Base-by-base conservation (phyloP, 2,888 invertebrate species). In the Apamea monoglypha region DNA sequence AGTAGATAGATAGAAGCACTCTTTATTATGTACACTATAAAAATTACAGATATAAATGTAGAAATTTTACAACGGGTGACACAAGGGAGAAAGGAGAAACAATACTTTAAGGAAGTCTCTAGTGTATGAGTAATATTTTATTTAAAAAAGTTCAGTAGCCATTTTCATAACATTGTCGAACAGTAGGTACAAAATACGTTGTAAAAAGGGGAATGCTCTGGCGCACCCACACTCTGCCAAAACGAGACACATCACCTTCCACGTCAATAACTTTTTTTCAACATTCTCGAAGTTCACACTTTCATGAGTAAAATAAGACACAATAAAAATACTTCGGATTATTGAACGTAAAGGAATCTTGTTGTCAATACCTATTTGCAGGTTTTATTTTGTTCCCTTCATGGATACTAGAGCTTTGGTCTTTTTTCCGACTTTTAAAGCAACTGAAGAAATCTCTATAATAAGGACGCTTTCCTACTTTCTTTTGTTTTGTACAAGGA, bases 181-280 rank as follows among this genome's bases (percentile, higher is more conserved):
- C 40, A 25, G 47, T 59, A n/a, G 56, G 56, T 56, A 56, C 25
- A 64, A 56, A 77, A 76, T 64, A 80, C 72, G 32, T 78, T 87
- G 74, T 63, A 90, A 84, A 90, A 84, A 90, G 89, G 90, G 86
- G 80, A 89, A 90, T 83, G 90, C 81, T 87, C 89, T 81, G 61
- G 47, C 68, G 53, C 81, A 73, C 89, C 89, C 89, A 89, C 87
- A 81, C 78, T 71, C 74, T 72, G 75, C 78, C 80, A 82, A 77
- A 82, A 64, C 64, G 69, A 85, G 80, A 87, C 81, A 80, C 76
- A 75, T 76, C 80, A 71, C 82, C 75, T 67, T 81, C 74, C 74
- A 84, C 89, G 90, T 88, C 89, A 90, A 90, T 90, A 87, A 72
- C 78, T 87, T 86, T 87, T 88, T 87, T 78, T 74, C 56, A 77